Base-by-base conservation (phyloP, 30 jellyfish, hydroid and myxozoan genomes). In the Pseudorhiza aurosa region DNA sequence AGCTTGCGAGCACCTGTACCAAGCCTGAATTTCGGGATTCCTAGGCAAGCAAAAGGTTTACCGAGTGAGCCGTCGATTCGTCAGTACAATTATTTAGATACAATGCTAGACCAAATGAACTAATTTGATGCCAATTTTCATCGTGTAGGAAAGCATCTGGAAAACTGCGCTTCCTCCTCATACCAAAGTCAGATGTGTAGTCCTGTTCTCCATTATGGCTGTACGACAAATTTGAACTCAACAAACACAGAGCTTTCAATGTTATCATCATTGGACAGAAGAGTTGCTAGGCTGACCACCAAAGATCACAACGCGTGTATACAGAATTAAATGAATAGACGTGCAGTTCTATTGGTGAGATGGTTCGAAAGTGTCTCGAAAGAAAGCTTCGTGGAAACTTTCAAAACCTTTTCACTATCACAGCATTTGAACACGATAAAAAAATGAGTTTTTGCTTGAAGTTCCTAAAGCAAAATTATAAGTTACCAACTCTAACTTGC, bases 351-450 rank as follows among this genome's bases (percentile, higher is more conserved):
- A 30, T 72, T 77, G 44, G 89, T 77, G n/a, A n/a, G n/a, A n/a
- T n/a, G n/a, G n/a, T n/a, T 64, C 45, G 89, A 60, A 77, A 77
- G 43, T 77, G 70, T 59, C 49, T 77, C 58, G 72, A 77, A 29
- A 67, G 63, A 75, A 30, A 77, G 76, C 51, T 31, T 25, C 53
- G 87, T 58, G 58, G 39, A 62, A 74, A 55, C 59, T 55, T 55
- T 39, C 77, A 53, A 53, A 53, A 58, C 44, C 30, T n/a, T 71
- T 74, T 56, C 65, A 32, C n/a, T 43, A 25, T 74, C 44, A 44
- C 43, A 74, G 0, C 87, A 55, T 64, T 24, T 74, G 76, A 58
- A 30, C 65, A 50, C 19, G 58, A 11, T 53, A 74, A 74, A 53
- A 0, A 36, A 74, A 56, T 29, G 65, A 77, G 32, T 30, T 32